A percentile compares a stretch with the other conserved stretches of the same genome.
These are phyloP conservation scores for Lochmaea crataegi DNA, from an alignment of 2,888 invertebrate genomes.

Conservation along the genomic window DNA sequence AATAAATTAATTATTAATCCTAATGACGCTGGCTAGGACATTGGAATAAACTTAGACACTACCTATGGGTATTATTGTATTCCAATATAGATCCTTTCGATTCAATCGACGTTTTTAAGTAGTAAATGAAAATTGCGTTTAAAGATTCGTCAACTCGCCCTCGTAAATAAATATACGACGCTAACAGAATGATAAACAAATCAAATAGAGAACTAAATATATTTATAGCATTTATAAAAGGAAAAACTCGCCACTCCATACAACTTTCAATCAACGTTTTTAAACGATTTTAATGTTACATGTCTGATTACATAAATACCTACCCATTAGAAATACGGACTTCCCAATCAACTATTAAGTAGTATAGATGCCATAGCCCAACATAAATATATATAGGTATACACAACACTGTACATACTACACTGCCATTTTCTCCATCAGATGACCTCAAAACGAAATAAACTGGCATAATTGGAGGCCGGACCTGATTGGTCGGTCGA, in stretches of 20 bases:
- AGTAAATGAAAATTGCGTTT: no score
- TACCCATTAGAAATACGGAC: slow-evolving; percentile 32
- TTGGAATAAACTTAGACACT: no score
- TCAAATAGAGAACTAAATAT: slow-evolving; percentile 13
- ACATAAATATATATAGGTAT: slow-evolving; percentile 25
- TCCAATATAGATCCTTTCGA: no score
- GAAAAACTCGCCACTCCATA: slow-evolving; percentile 26
- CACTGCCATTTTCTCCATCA: slow-evolving; percentile 63
- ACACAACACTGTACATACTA: slow-evolving; percentile 51
- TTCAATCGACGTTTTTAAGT: no score
- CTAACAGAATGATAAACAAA: slow-evolving; percentile 8
- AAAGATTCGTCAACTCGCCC: background rate
- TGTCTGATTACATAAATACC: slow-evolving; percentile 30
- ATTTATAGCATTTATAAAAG: slow-evolving; percentile 5
- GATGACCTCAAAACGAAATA: slow-evolving; percentile 64
- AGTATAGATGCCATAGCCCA: slow-evolving; percentile 31
- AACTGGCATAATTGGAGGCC: slow-evolving; percentile 63
- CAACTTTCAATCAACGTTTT: slow-evolving; percentile 31
- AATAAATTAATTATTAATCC: no score
- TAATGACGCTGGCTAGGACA: no score
- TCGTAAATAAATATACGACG: background rate
- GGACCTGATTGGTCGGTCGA: slow-evolving; percentile 60
- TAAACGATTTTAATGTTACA: slow-evolving; percentile 21
- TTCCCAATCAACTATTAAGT: slow-evolving; percentile 33
- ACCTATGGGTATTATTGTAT: no score